These are phyloP conservation scores for Hoplodrina blanda DNA, from an alignment of 2,888 invertebrate species.

Conservation along the genomic window DNA sequence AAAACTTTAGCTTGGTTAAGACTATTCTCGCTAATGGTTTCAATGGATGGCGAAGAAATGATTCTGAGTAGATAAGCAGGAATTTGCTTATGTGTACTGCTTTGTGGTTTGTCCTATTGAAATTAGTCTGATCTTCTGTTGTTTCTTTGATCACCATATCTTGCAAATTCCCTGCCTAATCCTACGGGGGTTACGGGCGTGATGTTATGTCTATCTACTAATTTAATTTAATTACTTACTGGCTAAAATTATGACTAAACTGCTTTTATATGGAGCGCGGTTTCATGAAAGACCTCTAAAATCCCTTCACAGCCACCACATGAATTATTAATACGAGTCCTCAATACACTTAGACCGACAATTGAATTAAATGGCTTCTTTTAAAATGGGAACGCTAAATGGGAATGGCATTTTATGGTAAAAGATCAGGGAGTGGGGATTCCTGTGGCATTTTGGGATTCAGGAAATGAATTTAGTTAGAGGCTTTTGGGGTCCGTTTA, in stretches of 20 bases:
- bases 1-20: constrained; percentile 19
- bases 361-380: constrained; percentile 73
- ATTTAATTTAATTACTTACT: background rate
- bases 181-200: no score
- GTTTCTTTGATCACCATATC: no score
- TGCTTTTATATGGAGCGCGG: background rate
- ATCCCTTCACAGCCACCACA: constrained; percentile 60
- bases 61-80: no score
- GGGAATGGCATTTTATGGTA: constrained; percentile 62
- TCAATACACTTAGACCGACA: constrained; percentile 68
- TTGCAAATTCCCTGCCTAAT: no score
- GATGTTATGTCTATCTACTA: background rate
- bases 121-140: no score
- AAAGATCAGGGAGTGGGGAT: constrained; percentile 47
- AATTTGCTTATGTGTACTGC: no score
- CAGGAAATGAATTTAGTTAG: constrained; percentile 43
- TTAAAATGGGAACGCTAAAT: constrained; percentile 59
- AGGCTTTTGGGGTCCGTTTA: constrained; percentile 20
- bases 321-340: constrained; percentile 69
- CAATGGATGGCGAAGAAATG: no score
- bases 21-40: constrained; percentile 25
- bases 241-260: background rate
- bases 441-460: constrained; percentile 27
- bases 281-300: constrained; percentile 22
- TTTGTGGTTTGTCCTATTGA: no score